Base-by-base conservation (phyloP, 1,140 invertebrate species). In the Wasmannia auropunctata region DNA sequence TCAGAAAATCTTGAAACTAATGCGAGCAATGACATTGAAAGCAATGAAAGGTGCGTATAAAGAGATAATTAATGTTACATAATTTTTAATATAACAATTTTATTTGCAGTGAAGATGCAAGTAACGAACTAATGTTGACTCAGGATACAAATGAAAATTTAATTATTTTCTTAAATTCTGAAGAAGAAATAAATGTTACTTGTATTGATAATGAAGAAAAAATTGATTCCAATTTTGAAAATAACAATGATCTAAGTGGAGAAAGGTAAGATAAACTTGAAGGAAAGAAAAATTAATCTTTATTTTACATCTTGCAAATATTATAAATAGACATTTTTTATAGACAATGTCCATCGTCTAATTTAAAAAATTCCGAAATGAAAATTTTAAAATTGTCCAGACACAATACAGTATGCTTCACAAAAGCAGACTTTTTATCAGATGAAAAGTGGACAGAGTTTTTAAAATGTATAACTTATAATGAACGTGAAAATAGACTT, bases 141-240 rank as follows among this genome's bases (percentile, higher is more conserved):
- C 46, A 49, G n/a, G 3, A n/a, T 28, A 16, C 22, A 70, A 49
- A 16, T 70, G 67, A 70, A 70, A 31, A 49, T 8, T 70, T 49
- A 31, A 28, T 70, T 11, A 31, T 31, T 70, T n/a, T 19, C 4
- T 19, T 49, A 70, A 19, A 70, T 70, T 70, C 37, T 0, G 67
- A 46, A 22, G 31, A n/a, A 28, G 43, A 49, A 70, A 70, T 51
- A n/a, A 70, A 70, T 51, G 28, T 3, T 28, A 8, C 19, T 10
- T 70, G 16, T 49, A 46, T 49, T 10, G 6, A 70, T 70, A 70
- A 70, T 70, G 25, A 49, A 46, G 40, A 25, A 67, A 11, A 70
- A n/a, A 4, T 28, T 69, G 34, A 6, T 43, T n/a, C 1, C 25
- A 31, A 70, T 49, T 31, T 70, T n/a, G 43, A 49, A 37, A 70